A percentile compares a stretch with the other conserved stretches of the same genome.
Evolutionary conservation across 2,113 vertebrate genomes (phyloP).

Genomic region (Ciconia boyciana): DNA sequence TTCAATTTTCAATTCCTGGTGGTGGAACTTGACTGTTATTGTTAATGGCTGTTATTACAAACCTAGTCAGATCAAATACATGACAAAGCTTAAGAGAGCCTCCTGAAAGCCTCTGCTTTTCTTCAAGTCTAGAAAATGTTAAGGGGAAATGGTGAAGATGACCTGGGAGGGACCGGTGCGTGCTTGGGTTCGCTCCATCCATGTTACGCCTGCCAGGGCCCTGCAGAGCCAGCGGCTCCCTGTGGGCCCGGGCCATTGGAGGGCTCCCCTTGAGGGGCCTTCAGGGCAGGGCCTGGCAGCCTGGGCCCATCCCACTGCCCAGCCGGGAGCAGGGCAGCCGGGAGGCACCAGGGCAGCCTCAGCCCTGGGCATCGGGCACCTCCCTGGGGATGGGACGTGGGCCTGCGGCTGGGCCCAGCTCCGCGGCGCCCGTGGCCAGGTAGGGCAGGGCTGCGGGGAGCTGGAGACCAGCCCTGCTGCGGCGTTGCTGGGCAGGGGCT

Average conservation of each 20-base stretch:
- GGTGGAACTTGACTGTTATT: not conserved
- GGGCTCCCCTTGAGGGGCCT: not conserved
- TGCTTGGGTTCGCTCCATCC: accelerated
- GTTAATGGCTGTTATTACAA: not conserved
- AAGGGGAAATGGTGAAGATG: not conserved
- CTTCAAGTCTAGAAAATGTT: not conserved
- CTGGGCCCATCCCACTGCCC: too few relatives aligned
- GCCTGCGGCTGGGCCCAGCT: accelerated
- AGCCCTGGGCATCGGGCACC: not conserved
- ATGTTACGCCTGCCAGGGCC: not conserved
- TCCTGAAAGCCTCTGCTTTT: not conserved
- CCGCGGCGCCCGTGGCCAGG: accelerated
- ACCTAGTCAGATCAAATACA: not conserved
- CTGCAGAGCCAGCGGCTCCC: not conserved
- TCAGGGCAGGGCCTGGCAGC: not conserved
- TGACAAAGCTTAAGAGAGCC: not conserved
- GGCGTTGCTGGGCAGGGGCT: accelerated
- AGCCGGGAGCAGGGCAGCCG: not conserved
- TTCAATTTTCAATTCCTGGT: not conserved
- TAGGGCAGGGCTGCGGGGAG: too few relatives aligned
- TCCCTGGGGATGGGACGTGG: too few relatives aligned
- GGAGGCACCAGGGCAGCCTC: too few relatives aligned
- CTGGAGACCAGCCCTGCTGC: not conserved
- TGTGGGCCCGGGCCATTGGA: too few relatives aligned
- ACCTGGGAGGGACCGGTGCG: not conserved